Conservation (phyloP, 2,113 vertebrate species). For the Coreoperca whiteheadi region DNA sequence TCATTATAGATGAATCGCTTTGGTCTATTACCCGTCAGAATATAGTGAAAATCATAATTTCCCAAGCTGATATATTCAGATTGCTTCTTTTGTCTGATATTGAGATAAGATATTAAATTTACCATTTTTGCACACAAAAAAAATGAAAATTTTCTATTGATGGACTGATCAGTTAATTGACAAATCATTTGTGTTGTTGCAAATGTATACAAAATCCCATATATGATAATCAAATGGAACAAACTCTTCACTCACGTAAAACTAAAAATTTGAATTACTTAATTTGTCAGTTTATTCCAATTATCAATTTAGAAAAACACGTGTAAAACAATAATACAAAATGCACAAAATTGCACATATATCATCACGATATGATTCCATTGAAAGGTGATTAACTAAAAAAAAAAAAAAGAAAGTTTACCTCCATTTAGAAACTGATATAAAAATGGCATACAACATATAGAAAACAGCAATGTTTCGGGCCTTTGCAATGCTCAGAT, state of each 20-base stretch:
- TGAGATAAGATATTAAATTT: neutral
- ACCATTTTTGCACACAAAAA: neutral
- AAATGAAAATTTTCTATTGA: neutral
- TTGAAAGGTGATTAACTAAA: neutral
- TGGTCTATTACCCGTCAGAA: neutral
- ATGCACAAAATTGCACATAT: neutral
- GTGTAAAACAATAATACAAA: neutral
- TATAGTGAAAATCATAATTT: neutral
- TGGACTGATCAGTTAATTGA: neutral
- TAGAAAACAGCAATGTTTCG: neutral
- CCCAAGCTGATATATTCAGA: neutral
- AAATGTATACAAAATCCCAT: neutral
- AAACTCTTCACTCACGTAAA: neutral
- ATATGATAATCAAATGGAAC: neutral
- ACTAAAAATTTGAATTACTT: neutral
- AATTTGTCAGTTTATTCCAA: neutral
- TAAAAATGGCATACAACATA: neutral
- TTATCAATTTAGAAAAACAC: neutral
- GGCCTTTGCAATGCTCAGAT: neutral
- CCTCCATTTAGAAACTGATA: neutral
- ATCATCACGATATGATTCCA: neutral
- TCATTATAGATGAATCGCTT: neutral
- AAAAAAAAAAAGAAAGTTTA: neutral
- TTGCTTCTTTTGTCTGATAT: neutral
- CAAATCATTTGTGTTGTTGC: neutral